Conservation (phyloP, 2,888 invertebrate genomes). For the Alsophila aescularia region DNA sequence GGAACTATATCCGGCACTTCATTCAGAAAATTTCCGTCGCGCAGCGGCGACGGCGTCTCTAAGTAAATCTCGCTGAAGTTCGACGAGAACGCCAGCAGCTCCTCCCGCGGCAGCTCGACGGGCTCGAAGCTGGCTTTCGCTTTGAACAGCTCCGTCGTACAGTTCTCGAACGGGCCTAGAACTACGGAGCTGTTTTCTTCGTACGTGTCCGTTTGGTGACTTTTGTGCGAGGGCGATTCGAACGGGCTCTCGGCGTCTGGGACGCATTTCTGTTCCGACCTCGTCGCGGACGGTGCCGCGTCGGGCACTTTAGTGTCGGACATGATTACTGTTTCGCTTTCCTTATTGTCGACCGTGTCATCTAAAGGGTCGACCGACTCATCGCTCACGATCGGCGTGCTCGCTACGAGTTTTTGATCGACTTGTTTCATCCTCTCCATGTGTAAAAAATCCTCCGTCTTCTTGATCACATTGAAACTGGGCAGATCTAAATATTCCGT, state of each 20-base stretch:
- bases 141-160: constrained; percentile 78
- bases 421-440: constrained; percentile 60
- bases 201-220: constrained; percentile 75
- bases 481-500: constrained; percentile 77
- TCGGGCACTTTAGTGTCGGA: constrained; percentile 56
- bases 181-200: constrained; percentile 83
- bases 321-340: constrained; percentile 45
- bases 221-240: constrained; percentile 73
- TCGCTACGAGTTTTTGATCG: too few species aligned
- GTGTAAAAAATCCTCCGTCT: constrained; percentile 63
- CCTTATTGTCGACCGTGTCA: constrained; percentile 50
- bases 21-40: constrained; percentile 75
- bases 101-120: constrained; percentile 74
- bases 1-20: constrained; percentile 75
- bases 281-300: constrained; percentile 54
- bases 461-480: constrained; percentile 54
- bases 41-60: constrained; percentile 76
- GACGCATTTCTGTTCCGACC: constrained; percentile 62
- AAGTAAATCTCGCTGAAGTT: constrained; percentile 81
- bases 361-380: constrained; percentile 49
- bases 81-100: constrained; percentile 80
- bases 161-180: constrained; percentile 84
- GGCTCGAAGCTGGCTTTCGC: constrained; percentile 73
- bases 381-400: constrained; percentile 71
- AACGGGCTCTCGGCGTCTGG: constrained; percentile 70